Conservation (phyloP, 2,888 invertebrate species). For the Mallateleia sp. region DNA sequence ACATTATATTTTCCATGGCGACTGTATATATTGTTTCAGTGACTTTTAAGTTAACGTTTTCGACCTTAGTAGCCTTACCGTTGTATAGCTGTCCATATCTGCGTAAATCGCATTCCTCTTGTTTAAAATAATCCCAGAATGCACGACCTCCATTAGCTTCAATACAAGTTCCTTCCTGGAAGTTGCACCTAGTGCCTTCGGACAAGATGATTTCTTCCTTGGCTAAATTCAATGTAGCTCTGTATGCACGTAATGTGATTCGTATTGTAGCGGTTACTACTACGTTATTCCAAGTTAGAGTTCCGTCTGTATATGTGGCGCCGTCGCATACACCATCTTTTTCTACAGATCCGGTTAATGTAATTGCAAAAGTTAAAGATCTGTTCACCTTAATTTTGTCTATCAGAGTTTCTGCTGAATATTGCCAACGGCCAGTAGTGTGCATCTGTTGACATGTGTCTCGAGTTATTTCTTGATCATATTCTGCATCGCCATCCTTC, state of each 20-base stretch:
- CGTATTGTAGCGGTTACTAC: not conserved
- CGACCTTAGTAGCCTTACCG: conserved; percentile 41
- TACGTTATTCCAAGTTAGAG: not conserved
- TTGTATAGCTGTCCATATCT: conserved; percentile 71
- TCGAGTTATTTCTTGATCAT: not conserved
- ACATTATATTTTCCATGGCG: conserved; percentile 49
- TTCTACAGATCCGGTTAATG: not conserved
- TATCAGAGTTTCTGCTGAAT: not conserved
- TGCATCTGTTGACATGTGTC: not conserved
- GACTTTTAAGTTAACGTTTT: not conserved
- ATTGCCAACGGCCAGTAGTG: not conserved
- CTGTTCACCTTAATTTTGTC: not conserved
- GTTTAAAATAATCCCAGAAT: not conserved
- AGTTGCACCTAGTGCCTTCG: conserved; percentile 19
- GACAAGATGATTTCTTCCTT: conserved; percentile 2
- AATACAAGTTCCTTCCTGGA: conserved; percentile 11
- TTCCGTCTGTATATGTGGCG: not conserved
- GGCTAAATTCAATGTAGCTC: not conserved
- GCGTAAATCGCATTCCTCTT: conserved; percentile 39
- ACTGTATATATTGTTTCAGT: conserved; percentile 43
- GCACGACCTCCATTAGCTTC: not conserved
- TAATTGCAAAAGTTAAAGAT: not conserved
- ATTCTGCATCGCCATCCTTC: not conserved
- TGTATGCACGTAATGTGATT: not conserved
- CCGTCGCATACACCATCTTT: not conserved